phyloP scores from a whole-genome alignment of 2,888 invertebrate species.

The Thecocarcelia acutangulata region DNA sequence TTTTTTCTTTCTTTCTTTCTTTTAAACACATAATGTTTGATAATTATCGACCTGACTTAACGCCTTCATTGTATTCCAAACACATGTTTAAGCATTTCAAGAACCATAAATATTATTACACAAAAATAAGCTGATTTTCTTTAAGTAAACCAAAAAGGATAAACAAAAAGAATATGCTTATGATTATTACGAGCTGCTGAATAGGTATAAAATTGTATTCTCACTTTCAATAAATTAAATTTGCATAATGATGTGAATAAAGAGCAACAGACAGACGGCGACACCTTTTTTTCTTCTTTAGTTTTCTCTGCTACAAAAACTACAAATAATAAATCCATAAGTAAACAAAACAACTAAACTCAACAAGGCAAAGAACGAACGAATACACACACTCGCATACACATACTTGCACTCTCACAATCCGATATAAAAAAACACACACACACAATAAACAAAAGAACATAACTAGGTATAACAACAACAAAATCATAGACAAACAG shows the following conservation, averaged over 20 bases:
- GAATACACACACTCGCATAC: slow-evolving; percentile 8
- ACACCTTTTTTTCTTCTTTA: slow-evolving; percentile 20
- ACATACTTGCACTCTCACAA: background rate
- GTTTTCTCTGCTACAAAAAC: slow-evolving; percentile 15
- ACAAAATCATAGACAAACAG: slow-evolving; percentile 5
- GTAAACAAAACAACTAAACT: slow-evolving; percentile 28
- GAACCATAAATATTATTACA: slow-evolving; percentile 1
- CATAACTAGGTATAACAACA: background rate
- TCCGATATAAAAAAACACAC: background rate
- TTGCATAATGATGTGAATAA: slow-evolving; percentile 62
- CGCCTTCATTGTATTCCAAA: slow-evolving; percentile 16
- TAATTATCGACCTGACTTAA: too few relatives aligned
- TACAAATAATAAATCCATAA: slow-evolving; percentile 39
- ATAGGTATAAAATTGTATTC: slow-evolving; percentile 18
- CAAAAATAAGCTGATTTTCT: slow-evolving; percentile 18
- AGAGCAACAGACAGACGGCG: slow-evolving; percentile 36
- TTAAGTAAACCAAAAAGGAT: background rate
- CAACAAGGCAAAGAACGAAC: slow-evolving; percentile 9
- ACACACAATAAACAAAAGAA: background rate
- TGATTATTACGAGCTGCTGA: slow-evolving; percentile 15
- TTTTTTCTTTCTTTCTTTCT: too few relatives aligned
- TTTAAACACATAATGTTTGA: too few relatives aligned
- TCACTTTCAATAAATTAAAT: slow-evolving; percentile 67
- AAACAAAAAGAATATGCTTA: slow-evolving; percentile 2
- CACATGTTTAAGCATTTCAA: slow-evolving; percentile 3